Evolutionary conservation across 2,888 invertebrate species (phyloP).

Genomic region (Eupithecia abbreviata): DNA sequence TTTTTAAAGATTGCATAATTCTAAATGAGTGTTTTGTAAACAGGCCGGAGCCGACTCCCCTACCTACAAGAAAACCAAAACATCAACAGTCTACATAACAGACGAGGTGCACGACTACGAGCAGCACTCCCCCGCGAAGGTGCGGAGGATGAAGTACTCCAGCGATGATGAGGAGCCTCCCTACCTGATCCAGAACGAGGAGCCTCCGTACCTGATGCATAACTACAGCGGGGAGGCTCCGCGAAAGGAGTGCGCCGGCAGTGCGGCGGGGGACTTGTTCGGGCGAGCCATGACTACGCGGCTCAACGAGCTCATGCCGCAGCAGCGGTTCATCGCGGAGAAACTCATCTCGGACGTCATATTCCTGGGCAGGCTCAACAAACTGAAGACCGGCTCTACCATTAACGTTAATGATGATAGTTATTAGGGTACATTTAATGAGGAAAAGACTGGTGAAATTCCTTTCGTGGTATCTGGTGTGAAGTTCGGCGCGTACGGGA

Average conservation of each 20-base stretch:
- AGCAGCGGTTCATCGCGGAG: slow-evolving; percentile 9
- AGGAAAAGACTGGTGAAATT: neutral
- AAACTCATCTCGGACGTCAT: slow-evolving; percentile 11
- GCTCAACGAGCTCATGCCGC: neutral
- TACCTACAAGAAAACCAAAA: neutral
- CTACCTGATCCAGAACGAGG: slow-evolving; percentile 3
- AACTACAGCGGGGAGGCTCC: neutral
- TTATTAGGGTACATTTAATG: neutral
- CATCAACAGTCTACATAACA: neutral
- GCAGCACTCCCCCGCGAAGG: neutral
- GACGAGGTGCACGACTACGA: neutral
- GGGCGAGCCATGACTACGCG: neutral
- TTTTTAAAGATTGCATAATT: neutral
- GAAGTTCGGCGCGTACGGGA: no score
- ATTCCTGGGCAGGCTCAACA: slow-evolving; percentile 1
- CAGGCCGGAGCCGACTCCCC: neutral
- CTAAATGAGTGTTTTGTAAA: neutral
- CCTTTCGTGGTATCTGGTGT: no score
- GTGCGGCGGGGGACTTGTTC: neutral
- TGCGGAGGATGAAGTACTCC: neutral
- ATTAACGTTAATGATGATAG: slow-evolving; percentile 2
- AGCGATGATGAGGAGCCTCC: neutral
- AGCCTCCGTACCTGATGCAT: neutral
- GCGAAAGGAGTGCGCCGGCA: neutral
- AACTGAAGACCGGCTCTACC: neutral